These are phyloP conservation scores for Amphilophus citrinellus DNA, from an alignment of 2,113 vertebrate genomes.

Conservation along the genomic window DNA sequence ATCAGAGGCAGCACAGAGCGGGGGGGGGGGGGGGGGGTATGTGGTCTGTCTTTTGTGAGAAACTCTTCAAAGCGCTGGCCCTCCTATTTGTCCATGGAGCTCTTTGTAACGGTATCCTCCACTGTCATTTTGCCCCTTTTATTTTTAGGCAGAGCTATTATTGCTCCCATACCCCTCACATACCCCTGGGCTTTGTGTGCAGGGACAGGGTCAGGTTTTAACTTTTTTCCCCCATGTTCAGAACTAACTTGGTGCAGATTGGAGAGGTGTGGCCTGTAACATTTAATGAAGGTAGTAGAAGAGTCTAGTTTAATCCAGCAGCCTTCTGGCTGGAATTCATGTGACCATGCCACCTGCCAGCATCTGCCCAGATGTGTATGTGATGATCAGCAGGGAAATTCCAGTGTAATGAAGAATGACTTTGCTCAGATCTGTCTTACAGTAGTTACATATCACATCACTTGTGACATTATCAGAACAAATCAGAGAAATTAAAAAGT, in stretches of 20 bases:
- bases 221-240: slow-evolving; percentile 6
- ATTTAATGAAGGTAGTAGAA: no score
- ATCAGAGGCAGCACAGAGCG: slow-evolving; percentile 37
- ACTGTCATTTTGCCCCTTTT: slow-evolving; percentile 80
- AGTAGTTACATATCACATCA: no score
- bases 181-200: slow-evolving; percentile 68
- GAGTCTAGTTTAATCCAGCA: no score
- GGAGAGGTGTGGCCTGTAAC: no score
- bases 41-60: slow-evolving; percentile 67
- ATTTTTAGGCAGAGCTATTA: slow-evolving; percentile 75
- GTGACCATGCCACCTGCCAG: no score
- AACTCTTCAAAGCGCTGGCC: slow-evolving; percentile 71
- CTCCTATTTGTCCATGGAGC: slow-evolving; percentile 65
- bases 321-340: no score
- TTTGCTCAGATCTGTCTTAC: no score
- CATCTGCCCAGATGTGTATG: no score
- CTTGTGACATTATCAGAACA: no score
- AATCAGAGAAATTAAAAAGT: no score
- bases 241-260: background rate
- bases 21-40: background rate
- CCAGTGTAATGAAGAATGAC: no score
- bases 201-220: slow-evolving; percentile 68
- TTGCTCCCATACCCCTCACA: slow-evolving; percentile 62
- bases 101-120: slow-evolving; percentile 77
- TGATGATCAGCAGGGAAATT: no score